Conservation (phyloP, 1,140 invertebrate species). For the Lerema accius region DNA sequence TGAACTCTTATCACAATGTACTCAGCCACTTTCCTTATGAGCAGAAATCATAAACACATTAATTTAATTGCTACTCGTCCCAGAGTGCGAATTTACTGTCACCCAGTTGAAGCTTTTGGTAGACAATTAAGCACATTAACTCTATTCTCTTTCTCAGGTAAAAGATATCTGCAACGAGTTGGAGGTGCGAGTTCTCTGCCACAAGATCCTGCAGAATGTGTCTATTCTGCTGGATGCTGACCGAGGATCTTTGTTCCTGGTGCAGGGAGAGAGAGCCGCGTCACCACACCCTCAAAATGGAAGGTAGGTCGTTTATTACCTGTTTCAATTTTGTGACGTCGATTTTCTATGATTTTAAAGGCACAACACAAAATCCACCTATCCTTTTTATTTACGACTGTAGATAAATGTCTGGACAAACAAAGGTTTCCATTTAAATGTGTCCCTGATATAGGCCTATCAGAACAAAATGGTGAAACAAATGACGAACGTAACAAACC, state of each 20-base stretch:
- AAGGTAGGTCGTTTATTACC: conserved; percentile 61
- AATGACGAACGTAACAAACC: neutral
- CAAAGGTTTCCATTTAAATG: neutral
- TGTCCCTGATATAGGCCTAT: neutral
- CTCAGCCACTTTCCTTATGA: too few species aligned
- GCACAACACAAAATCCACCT: too few species aligned
- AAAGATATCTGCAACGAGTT: conserved; percentile 98
- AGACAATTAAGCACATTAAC: too few species aligned
- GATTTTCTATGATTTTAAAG: too few species aligned
- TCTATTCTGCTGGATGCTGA: conserved; percentile 96
- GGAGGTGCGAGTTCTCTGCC: conserved; percentile 95
- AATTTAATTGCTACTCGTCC: too few species aligned
- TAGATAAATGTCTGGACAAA: too few species aligned
- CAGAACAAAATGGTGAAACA: conserved; percentile 2
- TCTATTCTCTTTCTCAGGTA: conserved; percentile 82
- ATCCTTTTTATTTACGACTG: neutral
- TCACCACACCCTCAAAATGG: conserved; percentile 74
- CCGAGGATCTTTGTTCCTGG: conserved; percentile 95
- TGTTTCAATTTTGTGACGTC: too few species aligned
- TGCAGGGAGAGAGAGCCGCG: conserved; percentile 88
- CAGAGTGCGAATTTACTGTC: too few species aligned
- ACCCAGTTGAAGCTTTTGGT: too few species aligned
- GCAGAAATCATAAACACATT: too few species aligned
- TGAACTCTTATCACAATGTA: too few species aligned
- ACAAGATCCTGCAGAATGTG: conserved; percentile 98